Percentiles rank a stretch among this genome's conserved stretches.
These are phyloP conservation scores for Bufo gargarizans DNA, from an alignment of 2,113 vertebrate species.

Conservation along the genomic window DNA sequence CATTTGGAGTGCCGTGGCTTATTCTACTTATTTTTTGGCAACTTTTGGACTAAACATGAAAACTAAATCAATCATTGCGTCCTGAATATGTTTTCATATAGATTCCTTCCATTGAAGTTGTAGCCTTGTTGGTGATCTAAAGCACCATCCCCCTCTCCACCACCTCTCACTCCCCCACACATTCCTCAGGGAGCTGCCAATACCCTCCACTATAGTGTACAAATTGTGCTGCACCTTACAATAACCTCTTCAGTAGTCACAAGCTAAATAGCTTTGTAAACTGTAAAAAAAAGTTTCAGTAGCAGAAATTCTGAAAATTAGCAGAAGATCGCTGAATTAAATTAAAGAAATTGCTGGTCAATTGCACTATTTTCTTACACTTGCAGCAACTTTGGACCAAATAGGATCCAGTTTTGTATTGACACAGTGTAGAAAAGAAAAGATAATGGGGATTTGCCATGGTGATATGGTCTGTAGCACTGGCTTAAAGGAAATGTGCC, in stretches of 20 bases:
- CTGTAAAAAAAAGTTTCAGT: neutral
- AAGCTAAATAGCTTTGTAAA: neutral
- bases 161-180: constrained; percentile 17
- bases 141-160: constrained; percentile 27
- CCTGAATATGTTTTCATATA: neutral
- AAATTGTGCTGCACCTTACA: constrained; percentile 26
- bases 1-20: too few relatives aligned
- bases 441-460: neutral
- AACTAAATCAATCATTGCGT: neutral
- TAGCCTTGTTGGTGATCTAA: constrained; percentile 10
- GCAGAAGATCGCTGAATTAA: too few relatives aligned
- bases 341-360: too few relatives aligned
- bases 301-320: neutral
- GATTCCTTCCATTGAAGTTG: neutral
- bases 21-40: too few relatives aligned
- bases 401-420: too few relatives aligned
- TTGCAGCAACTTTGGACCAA: too few relatives aligned
- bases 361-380: too few relatives aligned
- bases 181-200: constrained; percentile 43
- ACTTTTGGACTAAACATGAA: neutral
- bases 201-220: constrained; percentile 11
- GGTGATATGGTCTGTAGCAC: neutral
- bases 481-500: neutral
- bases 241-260: constrained; percentile 14
- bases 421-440: neutral